These are phyloP conservation scores for Ptychodera flava DNA, from an alignment of 35 echinoderm and acorn worm species.

Conservation along the genomic window DNA sequence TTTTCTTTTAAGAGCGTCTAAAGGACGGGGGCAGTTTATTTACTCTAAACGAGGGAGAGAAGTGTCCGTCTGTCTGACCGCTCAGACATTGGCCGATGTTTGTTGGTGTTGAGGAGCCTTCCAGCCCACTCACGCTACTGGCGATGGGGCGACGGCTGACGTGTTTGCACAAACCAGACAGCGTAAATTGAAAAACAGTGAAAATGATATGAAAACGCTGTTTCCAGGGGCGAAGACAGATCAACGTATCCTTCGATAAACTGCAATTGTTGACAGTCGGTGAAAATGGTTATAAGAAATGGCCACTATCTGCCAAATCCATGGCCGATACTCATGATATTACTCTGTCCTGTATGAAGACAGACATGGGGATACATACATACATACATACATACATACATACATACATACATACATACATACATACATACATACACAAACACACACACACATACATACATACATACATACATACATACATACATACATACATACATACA, in stretches of 20 bases:
- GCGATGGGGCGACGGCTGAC: neutral
- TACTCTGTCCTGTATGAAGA: too few species aligned
- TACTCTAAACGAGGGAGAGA: neutral
- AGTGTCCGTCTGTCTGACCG: too few species aligned
- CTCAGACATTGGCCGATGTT: neutral
- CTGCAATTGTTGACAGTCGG: too few species aligned
- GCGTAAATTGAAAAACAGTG: neutral
- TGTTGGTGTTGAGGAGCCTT: too few species aligned
- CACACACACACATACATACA: neutral
- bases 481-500: neutral
- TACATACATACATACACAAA: neutral
- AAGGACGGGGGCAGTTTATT: neutral
- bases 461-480: neutral
- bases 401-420: neutral
- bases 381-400: neutral
- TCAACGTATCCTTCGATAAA: too few species aligned
- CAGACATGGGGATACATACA: too few species aligned
- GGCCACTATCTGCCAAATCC: too few species aligned
- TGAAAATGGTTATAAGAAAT: too few species aligned
- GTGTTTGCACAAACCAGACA: neutral
- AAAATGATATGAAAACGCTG: conserved; percentile 2
- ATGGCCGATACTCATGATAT: too few species aligned
- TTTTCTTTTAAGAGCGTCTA: neutral
- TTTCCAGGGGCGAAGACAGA: too few species aligned
- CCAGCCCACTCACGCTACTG: too few species aligned